Conservation (phyloP, 2,888 invertebrate genomes). For the Tholera decimalis region DNA sequence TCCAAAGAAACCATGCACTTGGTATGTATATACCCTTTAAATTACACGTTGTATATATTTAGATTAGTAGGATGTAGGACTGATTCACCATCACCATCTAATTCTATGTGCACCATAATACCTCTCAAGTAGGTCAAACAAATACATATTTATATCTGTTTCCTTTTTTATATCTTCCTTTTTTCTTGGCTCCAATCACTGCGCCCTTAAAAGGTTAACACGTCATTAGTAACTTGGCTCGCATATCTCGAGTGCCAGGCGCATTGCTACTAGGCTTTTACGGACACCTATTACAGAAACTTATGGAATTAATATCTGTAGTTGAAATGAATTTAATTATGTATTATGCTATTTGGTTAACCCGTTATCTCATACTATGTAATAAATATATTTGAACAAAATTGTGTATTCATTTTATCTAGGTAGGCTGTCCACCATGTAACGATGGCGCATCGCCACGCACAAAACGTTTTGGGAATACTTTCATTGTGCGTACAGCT, state of each 20-base stretch:
- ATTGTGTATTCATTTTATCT: no score
- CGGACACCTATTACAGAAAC: slow-evolving; percentile 7
- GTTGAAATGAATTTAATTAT: not conserved
- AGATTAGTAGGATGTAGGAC: no score
- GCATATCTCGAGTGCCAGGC: slow-evolving; percentile 33
- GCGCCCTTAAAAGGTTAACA: slow-evolving; percentile 42
- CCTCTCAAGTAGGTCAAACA: slow-evolving; percentile 40
- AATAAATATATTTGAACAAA: no score
- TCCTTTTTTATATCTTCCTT: slow-evolving; percentile 37
- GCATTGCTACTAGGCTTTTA: slow-evolving; percentile 30
- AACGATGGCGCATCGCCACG: no score
- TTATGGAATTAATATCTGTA: slow-evolving; percentile 4
- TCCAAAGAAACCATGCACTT: no score
- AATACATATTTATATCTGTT: slow-evolving; percentile 52
- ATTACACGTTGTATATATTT: no score
- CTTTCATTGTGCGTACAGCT: no score
- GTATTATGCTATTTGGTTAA: no score
- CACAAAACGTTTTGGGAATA: no score
- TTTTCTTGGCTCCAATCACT: slow-evolving; percentile 41
- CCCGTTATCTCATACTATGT: no score
- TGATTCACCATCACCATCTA: not conserved
- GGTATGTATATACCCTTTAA: no score
- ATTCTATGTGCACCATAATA: not conserved
- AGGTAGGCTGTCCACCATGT: no score
- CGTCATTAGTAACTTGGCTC: slow-evolving; percentile 44